A percentile compares a stretch with the other conserved stretches of the same genome.
These are phyloP conservation scores for Eutrigla gurnardus DNA, from an alignment of 2,797 vertebrate species.

Conservation along the genomic window DNA sequence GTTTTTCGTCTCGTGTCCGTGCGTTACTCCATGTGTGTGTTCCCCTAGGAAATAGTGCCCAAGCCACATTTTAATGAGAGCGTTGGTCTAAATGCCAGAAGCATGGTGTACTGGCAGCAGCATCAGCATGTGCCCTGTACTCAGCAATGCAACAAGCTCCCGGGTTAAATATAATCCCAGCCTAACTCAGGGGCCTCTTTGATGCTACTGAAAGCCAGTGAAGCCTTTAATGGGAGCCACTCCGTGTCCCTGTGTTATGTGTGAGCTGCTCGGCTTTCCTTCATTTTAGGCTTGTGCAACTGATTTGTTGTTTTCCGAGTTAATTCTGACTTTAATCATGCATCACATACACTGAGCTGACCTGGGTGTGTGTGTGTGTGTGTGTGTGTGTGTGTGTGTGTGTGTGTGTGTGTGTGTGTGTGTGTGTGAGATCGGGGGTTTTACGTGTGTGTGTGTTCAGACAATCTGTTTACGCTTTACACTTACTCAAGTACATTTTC, in stretches of 20 bases:
- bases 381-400: slow-evolving; percentile 1
- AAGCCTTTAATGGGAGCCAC: slow-evolving; percentile 83
- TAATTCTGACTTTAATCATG: slow-evolving; percentile 73
- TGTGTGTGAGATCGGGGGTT: neutral
- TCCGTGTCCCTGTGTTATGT: slow-evolving; percentile 66
- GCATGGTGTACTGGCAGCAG: slow-evolving; percentile 62
- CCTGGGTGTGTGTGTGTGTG: slow-evolving; percentile 30
- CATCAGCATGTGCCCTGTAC: slow-evolving; percentile 62
- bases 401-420: neutral
- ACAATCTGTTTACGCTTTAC: slow-evolving; percentile 55
- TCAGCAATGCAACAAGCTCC: slow-evolving; percentile 66
- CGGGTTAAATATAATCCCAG: slow-evolving; percentile 83
- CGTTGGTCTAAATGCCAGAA: slow-evolving; percentile 68
- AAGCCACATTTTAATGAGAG: slow-evolving; percentile 73
- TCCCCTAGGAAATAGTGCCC: slow-evolving; percentile 58
- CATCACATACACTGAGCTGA: slow-evolving; percentile 40
- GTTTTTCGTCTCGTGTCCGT: slow-evolving; percentile 37
- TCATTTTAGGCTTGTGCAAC: slow-evolving; percentile 57
- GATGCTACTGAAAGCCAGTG: slow-evolving; percentile 82
- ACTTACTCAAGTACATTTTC: slow-evolving; percentile 56
- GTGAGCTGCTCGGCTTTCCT: slow-evolving; percentile 56
- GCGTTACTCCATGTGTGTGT: slow-evolving; percentile 57
- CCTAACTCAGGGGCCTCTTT: slow-evolving; percentile 81
- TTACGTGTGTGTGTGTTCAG: neutral
- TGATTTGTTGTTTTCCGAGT: slow-evolving; percentile 74